phyloP scores from a whole-genome alignment of 2,888 invertebrate species.

The Thymelicus lineola region DNA sequence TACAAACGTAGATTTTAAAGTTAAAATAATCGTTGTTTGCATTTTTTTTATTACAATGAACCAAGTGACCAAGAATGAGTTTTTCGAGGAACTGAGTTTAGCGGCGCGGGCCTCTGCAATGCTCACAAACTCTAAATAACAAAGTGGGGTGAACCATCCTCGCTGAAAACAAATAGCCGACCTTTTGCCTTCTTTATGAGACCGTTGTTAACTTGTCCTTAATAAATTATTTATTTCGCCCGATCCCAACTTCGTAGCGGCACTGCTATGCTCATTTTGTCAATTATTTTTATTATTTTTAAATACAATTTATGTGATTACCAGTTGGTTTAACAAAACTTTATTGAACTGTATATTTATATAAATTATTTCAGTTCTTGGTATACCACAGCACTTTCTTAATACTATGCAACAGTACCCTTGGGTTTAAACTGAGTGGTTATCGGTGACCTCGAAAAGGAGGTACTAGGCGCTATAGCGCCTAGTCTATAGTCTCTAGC shows the following conservation, averaged over 20 bases:
- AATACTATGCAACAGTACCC: too few relatives aligned
- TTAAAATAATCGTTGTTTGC: not conserved
- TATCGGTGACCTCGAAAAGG: too few relatives aligned
- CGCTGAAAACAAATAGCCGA: conserved; percentile 82
- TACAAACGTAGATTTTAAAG: too few relatives aligned
- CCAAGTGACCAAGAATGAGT: conserved; percentile 52
- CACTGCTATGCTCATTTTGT: conserved; percentile 63
- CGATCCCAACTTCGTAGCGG: conserved; percentile 54
- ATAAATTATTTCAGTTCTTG: too few relatives aligned
- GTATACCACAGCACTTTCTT: too few relatives aligned
- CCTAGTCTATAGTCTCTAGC: too few relatives aligned
- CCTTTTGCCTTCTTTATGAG: conserved; percentile 85
- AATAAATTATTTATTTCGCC: conserved; percentile 83
- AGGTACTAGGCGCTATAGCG: too few relatives aligned
- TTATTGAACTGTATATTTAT: too few relatives aligned
- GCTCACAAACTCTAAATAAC: conserved; percentile 75
- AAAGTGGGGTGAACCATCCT: conserved; percentile 76
- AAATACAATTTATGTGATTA: conserved; percentile 49
- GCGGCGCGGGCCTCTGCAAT: conserved; percentile 56
- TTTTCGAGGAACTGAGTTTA: conserved; percentile 57
- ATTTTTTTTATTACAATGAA: conserved; percentile 36
- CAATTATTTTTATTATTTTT: conserved; percentile 74
- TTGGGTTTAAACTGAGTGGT: too few relatives aligned
- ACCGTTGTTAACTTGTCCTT: conserved; percentile 84
- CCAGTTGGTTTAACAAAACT: too few relatives aligned